These are phyloP conservation scores for Odontothrips loti DNA, from an alignment of 2,888 invertebrate species.

Conservation along the genomic window DNA sequence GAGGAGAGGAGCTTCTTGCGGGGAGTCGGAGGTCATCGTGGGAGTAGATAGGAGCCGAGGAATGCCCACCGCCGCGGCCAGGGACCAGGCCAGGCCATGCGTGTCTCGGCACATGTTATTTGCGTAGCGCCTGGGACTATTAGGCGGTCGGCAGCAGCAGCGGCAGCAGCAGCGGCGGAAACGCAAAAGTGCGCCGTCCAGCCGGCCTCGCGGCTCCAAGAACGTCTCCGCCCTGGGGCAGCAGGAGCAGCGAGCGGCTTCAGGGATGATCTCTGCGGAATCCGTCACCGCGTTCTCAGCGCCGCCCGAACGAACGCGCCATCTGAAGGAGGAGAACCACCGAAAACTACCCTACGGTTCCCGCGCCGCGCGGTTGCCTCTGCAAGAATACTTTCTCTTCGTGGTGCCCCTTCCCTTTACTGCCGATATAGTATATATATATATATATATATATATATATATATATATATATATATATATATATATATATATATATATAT, in stretches of 20 bases:
- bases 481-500: no score
- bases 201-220: background rate
- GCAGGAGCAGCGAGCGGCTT: background rate
- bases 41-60: background rate
- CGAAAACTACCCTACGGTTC: no score
- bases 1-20: background rate
- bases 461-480: no score
- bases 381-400: no score
- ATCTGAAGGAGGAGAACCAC: no score
- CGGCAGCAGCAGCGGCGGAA: background rate
- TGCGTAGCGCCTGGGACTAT: slow-evolving; percentile 9
- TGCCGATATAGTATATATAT: no score
- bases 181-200: slow-evolving; percentile 1
- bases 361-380: no score
- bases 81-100: background rate
- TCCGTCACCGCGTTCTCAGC: no score
- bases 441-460: no score
- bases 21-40: slow-evolving; percentile 7
- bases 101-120: slow-evolving; percentile 16
- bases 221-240: no score
- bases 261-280: background rate
- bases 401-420: no score
- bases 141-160: background rate
- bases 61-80: background rate
- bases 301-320: no score